Conservation (phyloP, 2,888 invertebrate genomes). For the Lasiommata megera region DNA sequence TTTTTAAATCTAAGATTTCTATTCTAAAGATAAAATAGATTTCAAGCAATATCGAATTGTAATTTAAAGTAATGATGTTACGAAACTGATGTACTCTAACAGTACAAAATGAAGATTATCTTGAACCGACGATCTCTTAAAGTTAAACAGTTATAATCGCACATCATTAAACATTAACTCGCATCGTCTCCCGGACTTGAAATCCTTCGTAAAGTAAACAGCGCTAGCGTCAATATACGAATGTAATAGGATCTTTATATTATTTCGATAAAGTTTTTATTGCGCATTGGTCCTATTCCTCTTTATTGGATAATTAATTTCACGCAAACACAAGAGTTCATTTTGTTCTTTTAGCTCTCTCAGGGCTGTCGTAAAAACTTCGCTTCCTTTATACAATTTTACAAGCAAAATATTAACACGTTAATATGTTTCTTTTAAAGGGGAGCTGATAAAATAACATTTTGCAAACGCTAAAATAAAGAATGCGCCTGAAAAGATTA, state of each 20-base stretch:
- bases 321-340: conserved; percentile 1
- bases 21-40: no score
- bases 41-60: no score
- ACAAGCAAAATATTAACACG: not conserved
- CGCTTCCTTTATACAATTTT: not conserved
- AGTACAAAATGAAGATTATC: no score
- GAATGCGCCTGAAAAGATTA: no score
- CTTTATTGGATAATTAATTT: conserved; percentile 13
- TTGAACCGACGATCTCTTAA: no score
- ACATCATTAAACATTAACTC: no score
- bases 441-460: not conserved
- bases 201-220: not conserved
- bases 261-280: conserved; percentile 9
- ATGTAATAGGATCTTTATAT: conserved; percentile 1
- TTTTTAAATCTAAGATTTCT: no score
- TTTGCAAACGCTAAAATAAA: no score
- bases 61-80: no score
- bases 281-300: conserved; percentile 6
- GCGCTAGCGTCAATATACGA: not conserved
- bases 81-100: no score
- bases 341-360: not conserved
- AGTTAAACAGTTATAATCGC: no score
- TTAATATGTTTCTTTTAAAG: not conserved
- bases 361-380: not conserved
- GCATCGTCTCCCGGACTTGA: not conserved